Evolutionary conservation across 2,113 vertebrate genomes (phyloP), one percentile per base, ranked within the genome.

Genomic region (Halcyon malimbica): DNA sequence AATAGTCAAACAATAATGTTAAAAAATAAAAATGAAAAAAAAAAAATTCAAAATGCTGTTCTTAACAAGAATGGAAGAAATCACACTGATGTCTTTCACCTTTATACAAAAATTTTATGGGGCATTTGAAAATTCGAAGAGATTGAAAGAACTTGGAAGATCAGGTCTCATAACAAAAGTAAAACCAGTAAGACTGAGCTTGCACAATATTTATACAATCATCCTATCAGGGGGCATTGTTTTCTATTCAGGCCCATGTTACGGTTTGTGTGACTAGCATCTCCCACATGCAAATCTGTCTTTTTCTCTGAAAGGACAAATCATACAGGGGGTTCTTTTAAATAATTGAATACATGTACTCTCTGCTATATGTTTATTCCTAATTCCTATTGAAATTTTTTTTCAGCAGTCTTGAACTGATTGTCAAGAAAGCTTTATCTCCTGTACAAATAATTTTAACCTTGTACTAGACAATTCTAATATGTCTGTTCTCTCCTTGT

Each of bases 351-450:
- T 83, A 35, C 11, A 21, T 65, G 26, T 65, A 73, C 17, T 73
- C 33, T 76, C 29, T 88, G 16, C 24, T 65, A 28, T 68, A 82
- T 56, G 20, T 89, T 83, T 94, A 44, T 83, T 96, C 71, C 68
- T 88, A 92, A 88, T 63, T 83, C 59, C 54, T 93, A 41, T 25
- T 83, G 82, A 90, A 92, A 76, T 88, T 88, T 92, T 31, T 87
- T 31, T 87, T 91, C 68, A 83, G 26, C 16, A 39, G 44, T 56
- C 64, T 91, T 93, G 50, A 83, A 81, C 7, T 11, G 7, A 5
- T 23, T 90, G 50, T 73, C 79, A 92, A 85, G 75, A 79, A 94
- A 88, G 33, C 21, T 97, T 94, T 92, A 62, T 88, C 53, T 88
- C 21, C 31, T 80, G 10, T 50, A 70, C 33, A 80, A 91, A 86